Evolutionary conservation across 2,888 invertebrate genomes (phyloP), one percentile per base, ranked within the genome.

Genomic region (Nycteola revayana): DNA sequence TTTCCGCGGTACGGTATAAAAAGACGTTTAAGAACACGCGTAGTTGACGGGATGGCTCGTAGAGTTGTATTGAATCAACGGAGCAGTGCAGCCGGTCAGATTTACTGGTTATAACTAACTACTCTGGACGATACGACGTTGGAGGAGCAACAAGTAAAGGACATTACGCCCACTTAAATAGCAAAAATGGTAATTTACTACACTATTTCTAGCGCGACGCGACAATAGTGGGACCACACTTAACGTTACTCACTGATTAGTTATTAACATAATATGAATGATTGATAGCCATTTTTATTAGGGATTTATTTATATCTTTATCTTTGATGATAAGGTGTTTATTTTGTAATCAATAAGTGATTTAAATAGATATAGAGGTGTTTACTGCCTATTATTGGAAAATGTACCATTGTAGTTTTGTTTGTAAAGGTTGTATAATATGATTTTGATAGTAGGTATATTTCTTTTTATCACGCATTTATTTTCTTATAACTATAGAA

Each of bases 21-120:
- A n/a, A n/a, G n/a, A n/a, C n/a, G n/a, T n/a, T 5, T 14, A 14
- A 5, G 14, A 14, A 14, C 14, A 5, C 14, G 14, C 24, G 27
- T 28, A 27, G n/a, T 28, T 32, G 45, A 40, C 42, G 29, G 42
- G 63, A 61, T 61, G 68, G 61, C 77, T 76, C 80, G 81, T 83
- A 82, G 81, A 75, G 75, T 76, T 62, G 77, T 75, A 75, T 75
- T 70, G 77, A 70, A 66, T 54, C 63, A 60, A 63, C 66, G 57
- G 60, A 39, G 55, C 31, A 50, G 58, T 64, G 63, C 66, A 66
- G 64, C 64, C 71, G 66, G 66, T 65, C 69, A 68, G 76, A 73
- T 79, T 76, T 75, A 76, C 79, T 75, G 68, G 75, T 69, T 65
- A 59, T 58, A 70, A 71, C 76, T 18, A n/a, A n/a, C 14, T 71